A percentile compares a stretch with the other conserved stretches of the same genome.
Conservation (phyloP, 1,140 invertebrate genomes). For the Brachystomella parvula region DNA sequence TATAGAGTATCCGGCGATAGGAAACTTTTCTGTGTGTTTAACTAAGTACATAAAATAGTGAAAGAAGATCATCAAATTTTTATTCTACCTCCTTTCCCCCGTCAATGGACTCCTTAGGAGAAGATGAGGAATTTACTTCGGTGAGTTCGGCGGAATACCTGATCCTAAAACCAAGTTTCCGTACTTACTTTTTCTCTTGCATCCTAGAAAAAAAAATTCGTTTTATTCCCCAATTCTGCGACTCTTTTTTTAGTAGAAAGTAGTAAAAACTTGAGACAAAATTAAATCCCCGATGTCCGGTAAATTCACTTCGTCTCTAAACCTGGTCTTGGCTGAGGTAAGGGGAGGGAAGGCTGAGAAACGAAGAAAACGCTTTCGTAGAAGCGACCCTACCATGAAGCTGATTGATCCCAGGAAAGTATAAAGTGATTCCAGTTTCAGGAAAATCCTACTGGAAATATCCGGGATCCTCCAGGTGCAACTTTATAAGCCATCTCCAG, state of each 20-base stretch:
- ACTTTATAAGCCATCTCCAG: background rate
- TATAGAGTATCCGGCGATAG: background rate
- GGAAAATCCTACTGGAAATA: background rate
- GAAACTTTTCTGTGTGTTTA: background rate
- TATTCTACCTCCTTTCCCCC: background rate
- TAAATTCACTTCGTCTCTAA: background rate
- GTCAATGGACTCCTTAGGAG: background rate
- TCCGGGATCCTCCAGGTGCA: background rate
- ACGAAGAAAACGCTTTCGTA: background rate
- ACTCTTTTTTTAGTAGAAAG: background rate
- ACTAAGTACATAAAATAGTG: background rate
- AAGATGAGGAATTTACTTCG: background rate
- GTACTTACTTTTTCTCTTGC: background rate
- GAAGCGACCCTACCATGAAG: background rate
- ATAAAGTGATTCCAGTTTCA: background rate
- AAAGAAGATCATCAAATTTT: conserved; percentile 1
- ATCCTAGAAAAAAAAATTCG: background rate
- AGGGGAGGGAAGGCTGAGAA: background rate
- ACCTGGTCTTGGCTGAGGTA: background rate
- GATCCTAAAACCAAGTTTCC: too few species aligned
- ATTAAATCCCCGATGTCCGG: background rate
- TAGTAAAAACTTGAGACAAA: background rate
- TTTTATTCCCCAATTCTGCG: background rate
- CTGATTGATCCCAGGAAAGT: background rate
- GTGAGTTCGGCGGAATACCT: conserved; percentile 6